These are phyloP conservation scores for Standfussiana lucernea DNA, from an alignment of 2,888 invertebrate genomes.

Conservation along the genomic window DNA sequence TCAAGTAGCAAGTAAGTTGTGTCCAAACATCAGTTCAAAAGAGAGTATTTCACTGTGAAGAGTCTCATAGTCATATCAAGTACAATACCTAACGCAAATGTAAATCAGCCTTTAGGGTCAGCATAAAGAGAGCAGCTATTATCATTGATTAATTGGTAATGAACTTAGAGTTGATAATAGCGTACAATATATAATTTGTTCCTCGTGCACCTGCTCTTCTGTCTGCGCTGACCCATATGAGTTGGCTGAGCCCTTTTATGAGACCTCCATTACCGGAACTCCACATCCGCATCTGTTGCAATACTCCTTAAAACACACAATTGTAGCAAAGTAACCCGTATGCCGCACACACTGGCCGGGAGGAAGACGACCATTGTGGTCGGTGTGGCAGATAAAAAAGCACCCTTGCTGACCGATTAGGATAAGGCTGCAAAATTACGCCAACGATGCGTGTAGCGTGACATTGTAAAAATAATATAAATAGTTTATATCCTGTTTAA, in stretches of 20 bases:
- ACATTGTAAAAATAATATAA: constrained; percentile 15
- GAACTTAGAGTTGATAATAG: not conserved
- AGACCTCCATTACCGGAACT: not conserved
- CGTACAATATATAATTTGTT: not conserved
- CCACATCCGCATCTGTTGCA: not conserved
- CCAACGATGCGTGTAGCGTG: constrained; percentile 7
- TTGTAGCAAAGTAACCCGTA: not conserved
- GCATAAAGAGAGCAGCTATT: not conserved
- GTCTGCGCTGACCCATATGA: not conserved
- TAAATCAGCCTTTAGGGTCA: not conserved
- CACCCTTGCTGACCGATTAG: constrained; percentile 1
- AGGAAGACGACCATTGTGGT: not conserved
- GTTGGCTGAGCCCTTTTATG: not conserved
- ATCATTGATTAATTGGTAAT: not conserved
- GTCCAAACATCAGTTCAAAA: not conserved
- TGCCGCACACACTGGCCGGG: not conserved
- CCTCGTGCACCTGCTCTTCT: not conserved
- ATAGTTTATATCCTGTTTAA: constrained; percentile 29
- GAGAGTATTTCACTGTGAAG: not conserved
- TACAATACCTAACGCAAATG: not conserved
- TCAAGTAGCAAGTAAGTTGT: not conserved
- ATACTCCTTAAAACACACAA: not conserved
- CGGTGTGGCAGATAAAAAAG: not conserved
- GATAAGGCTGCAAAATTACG: not conserved
- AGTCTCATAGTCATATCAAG: not conserved